Percentiles rank a stretch among this genome's conserved stretches.
Evolutionary conservation across 1,140 invertebrate species (phyloP).

Genomic region (Laodelphax striatellus): DNA sequence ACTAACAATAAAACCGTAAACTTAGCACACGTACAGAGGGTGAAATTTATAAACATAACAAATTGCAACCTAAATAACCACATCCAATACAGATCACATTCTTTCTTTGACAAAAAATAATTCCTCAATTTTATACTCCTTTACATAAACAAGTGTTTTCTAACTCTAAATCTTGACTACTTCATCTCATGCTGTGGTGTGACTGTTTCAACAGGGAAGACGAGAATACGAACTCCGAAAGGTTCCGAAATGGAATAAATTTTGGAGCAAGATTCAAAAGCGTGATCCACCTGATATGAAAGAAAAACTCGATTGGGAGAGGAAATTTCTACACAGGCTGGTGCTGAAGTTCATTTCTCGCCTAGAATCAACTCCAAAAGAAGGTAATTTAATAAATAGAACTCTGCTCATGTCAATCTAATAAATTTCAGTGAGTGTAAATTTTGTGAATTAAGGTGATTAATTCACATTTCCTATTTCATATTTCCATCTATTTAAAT

Average conservation of each 20-base stretch:
- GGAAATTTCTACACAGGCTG: slow-evolving; percentile 74
- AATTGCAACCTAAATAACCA: too few relatives aligned
- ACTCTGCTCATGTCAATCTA: too few relatives aligned
- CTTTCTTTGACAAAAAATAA: too few relatives aligned
- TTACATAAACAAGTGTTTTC: too few relatives aligned
- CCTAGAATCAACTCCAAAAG: slow-evolving; percentile 63
- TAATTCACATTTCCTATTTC: not conserved
- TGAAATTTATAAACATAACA: too few relatives aligned
- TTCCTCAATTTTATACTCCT: too few relatives aligned
- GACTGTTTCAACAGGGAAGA: slow-evolving; percentile 35
- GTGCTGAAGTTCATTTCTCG: slow-evolving; percentile 85
- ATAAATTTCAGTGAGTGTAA: not conserved
- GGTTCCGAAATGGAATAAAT: slow-evolving; percentile 83
- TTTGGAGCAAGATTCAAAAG: slow-evolving; percentile 82
- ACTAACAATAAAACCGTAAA: too few relatives aligned
- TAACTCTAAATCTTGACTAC: too few relatives aligned
- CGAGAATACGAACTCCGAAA: slow-evolving; percentile 75
- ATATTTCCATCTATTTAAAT: too few relatives aligned
- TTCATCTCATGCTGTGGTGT: too few relatives aligned
- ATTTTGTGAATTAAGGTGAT: not conserved
- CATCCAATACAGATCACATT: too few relatives aligned
- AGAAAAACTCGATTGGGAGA: slow-evolving; percentile 71
- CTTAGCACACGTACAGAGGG: too few relatives aligned
- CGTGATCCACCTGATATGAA: slow-evolving; percentile 61
- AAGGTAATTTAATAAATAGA: slow-evolving; percentile 30